phyloP scores from a whole-genome alignment of 1,140 invertebrate species.

The Leptinotarsa lineolata region DNA sequence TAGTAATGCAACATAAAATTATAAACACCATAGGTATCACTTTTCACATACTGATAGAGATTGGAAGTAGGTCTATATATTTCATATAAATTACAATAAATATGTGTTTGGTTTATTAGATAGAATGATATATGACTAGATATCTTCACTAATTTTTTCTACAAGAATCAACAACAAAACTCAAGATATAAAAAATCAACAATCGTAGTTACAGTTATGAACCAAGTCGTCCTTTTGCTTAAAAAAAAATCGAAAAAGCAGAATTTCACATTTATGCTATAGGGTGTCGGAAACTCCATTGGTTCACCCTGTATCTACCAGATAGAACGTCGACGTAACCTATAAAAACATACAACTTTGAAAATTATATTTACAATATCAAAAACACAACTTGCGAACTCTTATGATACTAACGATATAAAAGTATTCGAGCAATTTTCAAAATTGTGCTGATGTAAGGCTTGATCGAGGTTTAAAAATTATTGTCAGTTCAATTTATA shows the following conservation, averaged over 20 bases:
- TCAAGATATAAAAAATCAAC: conserved; percentile 25
- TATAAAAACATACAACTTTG: background rate
- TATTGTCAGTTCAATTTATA: background rate
- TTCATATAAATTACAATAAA: conserved; percentile 33
- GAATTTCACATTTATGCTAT: conserved; percentile 21
- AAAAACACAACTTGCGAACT: conserved; percentile 2
- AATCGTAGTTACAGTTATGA: conserved; percentile 19
- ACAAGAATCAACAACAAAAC: conserved; percentile 29
- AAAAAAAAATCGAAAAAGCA: conserved; percentile 23
- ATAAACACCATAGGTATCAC: conserved; percentile 31
- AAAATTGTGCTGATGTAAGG: conserved; percentile 2
- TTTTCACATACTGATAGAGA: conserved; percentile 30
- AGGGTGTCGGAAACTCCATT: conserved; percentile 11
- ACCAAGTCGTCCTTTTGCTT: conserved; percentile 11
- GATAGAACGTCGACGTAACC: background rate
- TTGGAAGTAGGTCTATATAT: conserved; percentile 29
- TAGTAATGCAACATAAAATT: conserved; percentile 31
- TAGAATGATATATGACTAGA: conserved; percentile 29
- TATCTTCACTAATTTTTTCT: conserved; percentile 21
- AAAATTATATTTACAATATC: background rate
- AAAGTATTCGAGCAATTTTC: background rate
- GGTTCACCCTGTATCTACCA: conserved; percentile 21
- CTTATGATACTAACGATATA: background rate
- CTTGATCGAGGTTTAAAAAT: background rate
- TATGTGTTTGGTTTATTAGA: conserved; percentile 28